phyloP scores from a whole-genome alignment of 2,113 vertebrate species.

The Taxidea taxus region DNA sequence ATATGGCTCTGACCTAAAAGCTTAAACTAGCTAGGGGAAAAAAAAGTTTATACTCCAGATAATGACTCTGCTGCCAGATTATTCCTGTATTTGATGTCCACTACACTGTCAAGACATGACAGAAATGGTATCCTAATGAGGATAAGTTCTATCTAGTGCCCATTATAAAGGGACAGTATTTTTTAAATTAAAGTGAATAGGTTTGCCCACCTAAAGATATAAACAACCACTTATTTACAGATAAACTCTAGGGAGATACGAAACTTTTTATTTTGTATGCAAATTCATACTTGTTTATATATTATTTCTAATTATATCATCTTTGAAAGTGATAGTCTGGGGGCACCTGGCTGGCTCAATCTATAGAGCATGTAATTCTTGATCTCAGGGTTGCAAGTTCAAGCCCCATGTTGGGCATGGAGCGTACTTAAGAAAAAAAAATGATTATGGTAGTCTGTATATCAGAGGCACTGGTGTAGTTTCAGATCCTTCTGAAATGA shows the following conservation, averaged over 20 bases:
- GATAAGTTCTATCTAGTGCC: not conserved
- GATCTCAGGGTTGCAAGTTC: not conserved
- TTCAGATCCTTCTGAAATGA: conserved; percentile 15
- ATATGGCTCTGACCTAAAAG: not conserved
- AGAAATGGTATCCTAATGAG: not conserved
- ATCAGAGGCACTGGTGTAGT: not conserved
- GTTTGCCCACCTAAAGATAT: not conserved
- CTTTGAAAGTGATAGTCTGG: not conserved
- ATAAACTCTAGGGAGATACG: not conserved
- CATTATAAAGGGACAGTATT: not conserved
- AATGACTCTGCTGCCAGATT: not conserved
- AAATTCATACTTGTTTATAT: not conserved
- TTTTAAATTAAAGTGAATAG: not conserved
- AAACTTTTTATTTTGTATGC: not conserved
- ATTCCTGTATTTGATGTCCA: not conserved
- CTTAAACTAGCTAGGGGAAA: not conserved
- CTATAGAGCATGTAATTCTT: not conserved
- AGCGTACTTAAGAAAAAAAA: not conserved
- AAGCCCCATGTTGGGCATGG: not conserved
- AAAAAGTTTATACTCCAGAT: not conserved
- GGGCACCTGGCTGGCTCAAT: not conserved
- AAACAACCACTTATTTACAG: not conserved
- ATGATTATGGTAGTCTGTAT: not conserved
- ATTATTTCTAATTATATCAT: not conserved
- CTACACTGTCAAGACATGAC: not conserved